These are phyloP conservation scores for Sebastes hopkinsi DNA, from an alignment of 2,797 vertebrate genomes.

Conservation along the genomic window DNA sequence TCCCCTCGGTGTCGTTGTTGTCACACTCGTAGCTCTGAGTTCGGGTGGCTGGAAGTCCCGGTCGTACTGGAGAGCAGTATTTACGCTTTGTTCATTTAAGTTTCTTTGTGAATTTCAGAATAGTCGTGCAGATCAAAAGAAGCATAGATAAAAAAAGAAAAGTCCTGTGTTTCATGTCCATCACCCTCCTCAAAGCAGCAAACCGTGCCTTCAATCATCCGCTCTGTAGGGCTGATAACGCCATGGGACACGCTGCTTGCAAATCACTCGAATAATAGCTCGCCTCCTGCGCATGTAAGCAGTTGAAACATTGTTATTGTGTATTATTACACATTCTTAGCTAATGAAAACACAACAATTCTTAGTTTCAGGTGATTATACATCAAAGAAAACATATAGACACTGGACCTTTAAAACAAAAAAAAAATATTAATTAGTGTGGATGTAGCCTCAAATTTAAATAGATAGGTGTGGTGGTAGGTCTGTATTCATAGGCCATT, in stretches of 20 bases:
- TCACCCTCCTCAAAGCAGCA: neutral
- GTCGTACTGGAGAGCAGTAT: neutral
- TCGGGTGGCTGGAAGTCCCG: neutral
- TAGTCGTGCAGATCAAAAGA: neutral
- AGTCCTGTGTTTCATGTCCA: neutral
- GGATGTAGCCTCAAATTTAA: neutral
- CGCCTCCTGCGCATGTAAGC: too few species aligned
- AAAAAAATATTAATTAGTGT: too few species aligned
- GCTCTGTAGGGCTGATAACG: too few species aligned
- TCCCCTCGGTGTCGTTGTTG: neutral
- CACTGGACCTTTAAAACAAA: too few species aligned
- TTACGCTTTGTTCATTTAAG: neutral
- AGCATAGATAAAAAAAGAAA: neutral
- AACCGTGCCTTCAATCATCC: neutral
- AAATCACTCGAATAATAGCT: too few species aligned
- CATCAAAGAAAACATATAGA: too few species aligned
- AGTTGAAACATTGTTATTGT: too few species aligned
- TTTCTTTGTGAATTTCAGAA: neutral
- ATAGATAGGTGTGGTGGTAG: neutral
- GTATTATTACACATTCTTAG: too few species aligned
- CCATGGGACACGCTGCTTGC: too few species aligned
- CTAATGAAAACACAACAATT: too few species aligned
- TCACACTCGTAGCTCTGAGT: neutral
- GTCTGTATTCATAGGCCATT: neutral
- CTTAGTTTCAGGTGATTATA: too few species aligned